phyloP scores from a whole-genome alignment of 2,888 invertebrate species.

The Allygus modestus region DNA sequence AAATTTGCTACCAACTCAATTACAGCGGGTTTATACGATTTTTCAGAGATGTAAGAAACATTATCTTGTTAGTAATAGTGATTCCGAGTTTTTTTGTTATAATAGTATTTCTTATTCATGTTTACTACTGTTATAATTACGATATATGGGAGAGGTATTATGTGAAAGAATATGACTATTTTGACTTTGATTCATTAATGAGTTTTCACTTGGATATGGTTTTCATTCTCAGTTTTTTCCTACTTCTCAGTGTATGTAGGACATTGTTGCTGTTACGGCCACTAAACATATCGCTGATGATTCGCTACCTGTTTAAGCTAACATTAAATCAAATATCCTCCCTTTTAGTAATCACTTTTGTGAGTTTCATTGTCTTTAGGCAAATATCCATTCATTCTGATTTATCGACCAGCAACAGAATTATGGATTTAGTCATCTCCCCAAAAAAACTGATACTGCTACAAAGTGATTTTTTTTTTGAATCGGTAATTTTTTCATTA shows the following conservation, averaged over 20 bases:
- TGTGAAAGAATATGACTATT: neutral
- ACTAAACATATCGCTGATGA: neutral
- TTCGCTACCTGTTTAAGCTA: neutral
- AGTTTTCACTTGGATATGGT: neutral
- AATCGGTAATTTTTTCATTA: neutral
- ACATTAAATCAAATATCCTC: neutral
- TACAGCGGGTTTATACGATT: neutral
- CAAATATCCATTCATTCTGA: neutral
- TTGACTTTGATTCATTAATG: constrained; percentile 11
- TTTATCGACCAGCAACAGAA: neutral
- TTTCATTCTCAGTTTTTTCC: neutral
- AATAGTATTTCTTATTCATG: neutral
- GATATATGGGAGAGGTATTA: constrained; percentile 16
- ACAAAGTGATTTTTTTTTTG: neutral
- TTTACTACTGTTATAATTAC: neutral
- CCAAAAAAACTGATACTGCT: neutral
- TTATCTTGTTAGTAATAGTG: neutral
- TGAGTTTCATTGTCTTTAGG: neutral
- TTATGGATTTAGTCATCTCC: neutral
- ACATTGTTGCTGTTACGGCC: neutral
- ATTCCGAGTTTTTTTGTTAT: constrained; percentile 2
- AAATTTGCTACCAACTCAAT: neutral
- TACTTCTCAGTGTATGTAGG: neutral
- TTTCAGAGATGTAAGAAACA: neutral
- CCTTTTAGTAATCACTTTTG: neutral